phyloP scores from a whole-genome alignment of 2,888 invertebrate genomes.

The Drosophila acutilabella region DNA sequence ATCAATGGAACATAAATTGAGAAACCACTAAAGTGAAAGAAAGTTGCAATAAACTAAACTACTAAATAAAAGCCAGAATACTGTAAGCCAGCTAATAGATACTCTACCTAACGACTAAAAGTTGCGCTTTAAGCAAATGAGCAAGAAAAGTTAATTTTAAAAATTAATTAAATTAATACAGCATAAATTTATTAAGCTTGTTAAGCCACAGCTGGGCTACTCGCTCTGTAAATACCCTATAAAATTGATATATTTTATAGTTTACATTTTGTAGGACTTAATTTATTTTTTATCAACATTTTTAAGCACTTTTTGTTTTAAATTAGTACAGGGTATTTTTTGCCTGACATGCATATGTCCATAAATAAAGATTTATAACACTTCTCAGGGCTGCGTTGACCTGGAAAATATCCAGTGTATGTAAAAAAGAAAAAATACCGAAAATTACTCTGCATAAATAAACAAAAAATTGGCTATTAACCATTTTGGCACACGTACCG shows the following conservation, averaged over 20 bases:
- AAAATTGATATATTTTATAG: no score
- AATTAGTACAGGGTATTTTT: slow-evolving; percentile 1
- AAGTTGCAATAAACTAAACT: slow-evolving; percentile 47
- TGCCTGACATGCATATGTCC: slow-evolving; percentile 19
- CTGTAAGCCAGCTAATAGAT: slow-evolving; percentile 8
- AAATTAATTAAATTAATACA: neutral
- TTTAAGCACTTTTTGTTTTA: neutral
- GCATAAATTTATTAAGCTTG: no score
- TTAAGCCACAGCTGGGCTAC: neutral
- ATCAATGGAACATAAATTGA: slow-evolving; percentile 65
- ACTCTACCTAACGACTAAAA: neutral
- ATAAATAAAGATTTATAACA: slow-evolving; percentile 48
- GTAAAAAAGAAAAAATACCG: slow-evolving; percentile 2
- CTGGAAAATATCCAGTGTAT: slow-evolving; percentile 37
- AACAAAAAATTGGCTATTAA: slow-evolving; percentile 62
- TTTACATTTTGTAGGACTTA: no score
- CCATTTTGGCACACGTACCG: slow-evolving; percentile 73
- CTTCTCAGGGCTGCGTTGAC: slow-evolving; percentile 40
- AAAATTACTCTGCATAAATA: slow-evolving; percentile 56
- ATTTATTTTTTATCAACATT: neutral
- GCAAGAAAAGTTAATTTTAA: neutral
- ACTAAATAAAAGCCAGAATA: slow-evolving; percentile 7
- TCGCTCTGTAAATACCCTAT: neutral
- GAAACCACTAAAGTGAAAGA: slow-evolving; percentile 47
- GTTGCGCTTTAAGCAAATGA: neutral